phyloP scores from a whole-genome alignment of 2,888 invertebrate species.

The Spodoptera exigua region DNA sequence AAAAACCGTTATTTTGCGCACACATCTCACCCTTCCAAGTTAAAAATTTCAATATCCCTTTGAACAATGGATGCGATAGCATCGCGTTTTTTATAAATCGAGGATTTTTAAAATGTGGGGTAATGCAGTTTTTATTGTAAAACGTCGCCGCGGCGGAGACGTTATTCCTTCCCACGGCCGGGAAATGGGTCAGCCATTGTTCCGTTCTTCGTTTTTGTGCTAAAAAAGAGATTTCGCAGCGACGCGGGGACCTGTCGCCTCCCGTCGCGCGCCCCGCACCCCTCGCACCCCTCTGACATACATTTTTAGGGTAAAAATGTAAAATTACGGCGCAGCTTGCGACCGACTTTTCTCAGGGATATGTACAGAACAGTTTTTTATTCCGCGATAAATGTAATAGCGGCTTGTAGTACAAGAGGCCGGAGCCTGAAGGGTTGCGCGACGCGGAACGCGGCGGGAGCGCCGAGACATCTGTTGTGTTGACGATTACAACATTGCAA shows the following conservation, averaged over 20 bases:
- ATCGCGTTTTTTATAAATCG: slow-evolving; percentile 79
- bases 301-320: slow-evolving; percentile 86
- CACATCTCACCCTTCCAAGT: slow-evolving; percentile 88
- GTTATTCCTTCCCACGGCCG: slow-evolving; percentile 89
- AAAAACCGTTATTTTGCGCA: slow-evolving; percentile 87
- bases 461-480: slow-evolving; percentile 73
- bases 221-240: slow-evolving; percentile 86
- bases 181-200: slow-evolving; percentile 88
- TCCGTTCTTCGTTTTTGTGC: slow-evolving; percentile 83
- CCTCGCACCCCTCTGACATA: slow-evolving; percentile 83
- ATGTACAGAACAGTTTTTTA: slow-evolving; percentile 66
- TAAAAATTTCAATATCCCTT: slow-evolving; percentile 82
- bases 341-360: slow-evolving; percentile 83
- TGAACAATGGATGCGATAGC: slow-evolving; percentile 79
- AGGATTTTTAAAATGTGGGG: slow-evolving; percentile 85
- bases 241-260: slow-evolving; percentile 77
- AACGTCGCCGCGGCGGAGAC: slow-evolving; percentile 77
- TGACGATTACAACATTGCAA: slow-evolving; percentile 70
- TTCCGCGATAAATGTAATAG: slow-evolving; percentile 76
- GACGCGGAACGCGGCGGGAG: slow-evolving; percentile 19
- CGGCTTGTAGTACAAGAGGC: slow-evolving; percentile 81
- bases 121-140: slow-evolving; percentile 88
- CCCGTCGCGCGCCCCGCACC: slow-evolving; percentile 66
- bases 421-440: slow-evolving; percentile 69
- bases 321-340: slow-evolving; percentile 86